A percentile compares a stretch with the other conserved stretches of the same genome.
phyloP scores from a whole-genome alignment of 2,888 invertebrate genomes.

The Drosophila phalerata region DNA sequence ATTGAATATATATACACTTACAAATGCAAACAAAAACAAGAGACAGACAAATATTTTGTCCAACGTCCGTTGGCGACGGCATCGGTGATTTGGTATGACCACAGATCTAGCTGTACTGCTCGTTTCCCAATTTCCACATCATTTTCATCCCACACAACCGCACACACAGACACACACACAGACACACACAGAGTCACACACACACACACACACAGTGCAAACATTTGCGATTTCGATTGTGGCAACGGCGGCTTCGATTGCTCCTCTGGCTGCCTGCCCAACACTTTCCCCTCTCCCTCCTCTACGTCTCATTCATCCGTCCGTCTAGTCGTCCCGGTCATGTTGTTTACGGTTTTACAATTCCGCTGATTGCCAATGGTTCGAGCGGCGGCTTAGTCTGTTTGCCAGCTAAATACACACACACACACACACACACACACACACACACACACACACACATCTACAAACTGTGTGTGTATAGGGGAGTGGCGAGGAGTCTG shows the following conservation, averaged over 20 bases:
- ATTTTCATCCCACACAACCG: conserved; percentile 39
- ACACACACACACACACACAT: neutral
- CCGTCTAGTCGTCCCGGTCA: conserved; percentile 25
- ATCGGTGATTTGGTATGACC: conserved; percentile 38
- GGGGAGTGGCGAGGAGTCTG: neutral
- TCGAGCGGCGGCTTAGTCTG: conserved; percentile 60
- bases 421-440: neutral
- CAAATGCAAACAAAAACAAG: conserved; percentile 21
- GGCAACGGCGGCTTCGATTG: conserved; percentile 60
- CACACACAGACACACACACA: conserved; percentile 1
- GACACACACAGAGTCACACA: conserved; percentile 5
- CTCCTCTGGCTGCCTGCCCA: conserved; percentile 35
- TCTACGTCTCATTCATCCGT: neutral
- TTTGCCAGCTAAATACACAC: conserved; percentile 45
- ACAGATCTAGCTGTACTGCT: conserved; percentile 25
- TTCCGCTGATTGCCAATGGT: conserved; percentile 73
- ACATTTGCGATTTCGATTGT: conserved; percentile 63
- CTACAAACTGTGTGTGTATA: neutral
- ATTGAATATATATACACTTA: neutral
- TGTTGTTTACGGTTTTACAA: conserved; percentile 76
- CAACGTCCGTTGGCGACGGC: conserved; percentile 31
- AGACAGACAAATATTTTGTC: conserved; percentile 45
- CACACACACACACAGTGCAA: conserved; percentile 22
- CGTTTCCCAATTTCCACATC: conserved; percentile 52
- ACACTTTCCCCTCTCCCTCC: neutral